Evolutionary conservation across 2,888 invertebrate species (phyloP).

Genomic region (Schizaphis graminum): DNA sequence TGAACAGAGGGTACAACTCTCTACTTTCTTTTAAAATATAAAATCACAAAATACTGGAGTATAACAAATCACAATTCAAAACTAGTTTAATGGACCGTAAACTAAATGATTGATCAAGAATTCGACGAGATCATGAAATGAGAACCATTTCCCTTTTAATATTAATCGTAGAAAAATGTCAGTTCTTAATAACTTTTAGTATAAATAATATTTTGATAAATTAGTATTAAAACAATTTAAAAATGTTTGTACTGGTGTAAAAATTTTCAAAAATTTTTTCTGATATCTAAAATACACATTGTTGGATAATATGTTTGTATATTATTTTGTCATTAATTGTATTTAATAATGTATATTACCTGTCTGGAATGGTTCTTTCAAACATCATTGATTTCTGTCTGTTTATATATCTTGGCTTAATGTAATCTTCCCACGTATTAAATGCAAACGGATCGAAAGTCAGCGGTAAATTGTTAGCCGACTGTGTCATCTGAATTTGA

Average conservation of each 20-base stretch:
- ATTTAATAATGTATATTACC: slow-evolving; percentile 24
- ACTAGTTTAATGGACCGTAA: background rate
- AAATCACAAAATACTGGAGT: background rate
- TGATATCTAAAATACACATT: background rate
- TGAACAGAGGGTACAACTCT: background rate
- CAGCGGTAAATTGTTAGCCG: slow-evolving; percentile 87
- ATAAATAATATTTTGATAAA: background rate
- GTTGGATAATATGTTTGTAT: background rate
- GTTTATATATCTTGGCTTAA: slow-evolving; percentile 49
- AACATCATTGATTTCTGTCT: slow-evolving; percentile 46
- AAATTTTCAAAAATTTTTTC: background rate
- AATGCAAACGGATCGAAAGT: slow-evolving; percentile 86
- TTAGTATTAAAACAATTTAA: background rate
- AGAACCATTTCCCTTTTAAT: background rate
- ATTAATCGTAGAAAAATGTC: background rate
- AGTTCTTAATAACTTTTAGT: background rate
- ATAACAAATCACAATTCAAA: background rate
- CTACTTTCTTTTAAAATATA: background rate
- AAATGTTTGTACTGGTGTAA: background rate
- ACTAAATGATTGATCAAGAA: background rate
- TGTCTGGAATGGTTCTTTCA: slow-evolving; percentile 38
- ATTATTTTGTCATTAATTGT: background rate
- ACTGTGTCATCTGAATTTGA: slow-evolving; percentile 78
- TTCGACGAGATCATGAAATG: background rate
- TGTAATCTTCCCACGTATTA: slow-evolving; percentile 81